phyloP scores from a whole-genome alignment of 2,113 vertebrate species.

The Sinosuthora webbiana region DNA sequence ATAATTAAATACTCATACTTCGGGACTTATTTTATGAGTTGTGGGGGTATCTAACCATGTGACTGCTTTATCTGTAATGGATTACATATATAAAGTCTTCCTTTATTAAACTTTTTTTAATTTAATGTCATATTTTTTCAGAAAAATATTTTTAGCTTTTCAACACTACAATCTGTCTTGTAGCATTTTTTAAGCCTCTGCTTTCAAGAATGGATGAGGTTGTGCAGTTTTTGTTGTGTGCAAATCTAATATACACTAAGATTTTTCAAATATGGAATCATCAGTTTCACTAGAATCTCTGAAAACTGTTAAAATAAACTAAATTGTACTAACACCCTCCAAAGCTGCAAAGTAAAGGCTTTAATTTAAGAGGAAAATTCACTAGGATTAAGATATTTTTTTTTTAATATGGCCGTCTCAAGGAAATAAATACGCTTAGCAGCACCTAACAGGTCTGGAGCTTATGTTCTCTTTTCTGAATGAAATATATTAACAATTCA shows the following conservation, averaged over 20 bases:
- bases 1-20: background rate
- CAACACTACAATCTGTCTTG: background rate
- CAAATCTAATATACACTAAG: background rate
- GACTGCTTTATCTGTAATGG: background rate
- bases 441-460: background rate
- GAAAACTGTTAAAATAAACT: background rate
- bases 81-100: background rate
- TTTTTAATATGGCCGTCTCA: background rate
- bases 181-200: background rate
- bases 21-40: background rate
- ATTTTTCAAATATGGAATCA: background rate
- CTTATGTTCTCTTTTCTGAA: background rate
- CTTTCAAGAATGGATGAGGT: background rate
- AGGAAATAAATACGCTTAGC: background rate
- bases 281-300: background rate
- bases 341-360: background rate
- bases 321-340: background rate
- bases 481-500: background rate
- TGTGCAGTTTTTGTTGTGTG: background rate
- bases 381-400: background rate
- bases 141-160: background rate
- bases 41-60: background rate
- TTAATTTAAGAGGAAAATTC: background rate
- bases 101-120: background rate
- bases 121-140: background rate